phyloP scores from a whole-genome alignment of 2,797 vertebrate species.

The Anabacerthia variegaticeps region DNA sequence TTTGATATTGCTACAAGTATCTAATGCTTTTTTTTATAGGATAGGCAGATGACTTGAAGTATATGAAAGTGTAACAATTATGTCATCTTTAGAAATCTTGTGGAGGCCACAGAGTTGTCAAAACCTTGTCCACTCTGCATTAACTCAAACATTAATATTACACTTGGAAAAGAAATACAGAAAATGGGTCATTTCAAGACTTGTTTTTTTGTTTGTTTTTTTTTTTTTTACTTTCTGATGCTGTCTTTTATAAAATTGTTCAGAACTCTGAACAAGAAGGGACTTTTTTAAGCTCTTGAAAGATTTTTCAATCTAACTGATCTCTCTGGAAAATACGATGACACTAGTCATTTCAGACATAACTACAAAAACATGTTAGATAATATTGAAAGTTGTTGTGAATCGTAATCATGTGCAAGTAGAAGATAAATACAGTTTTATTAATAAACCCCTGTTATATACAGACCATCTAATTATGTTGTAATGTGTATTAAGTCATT shows the following conservation, averaged over 20 bases:
- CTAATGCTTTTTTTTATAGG: neutral
- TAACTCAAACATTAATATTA: neutral
- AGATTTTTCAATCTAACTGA: neutral
- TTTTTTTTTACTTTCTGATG: neutral
- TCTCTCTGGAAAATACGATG: neutral
- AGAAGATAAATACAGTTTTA: neutral
- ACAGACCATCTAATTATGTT: neutral
- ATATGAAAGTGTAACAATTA: neutral
- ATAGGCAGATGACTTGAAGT: neutral
- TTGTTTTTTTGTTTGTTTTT: fast-evolving
- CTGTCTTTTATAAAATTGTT: neutral
- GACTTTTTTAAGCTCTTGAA: neutral
- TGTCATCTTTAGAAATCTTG: neutral
- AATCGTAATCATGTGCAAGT: neutral
- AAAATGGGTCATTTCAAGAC: neutral
- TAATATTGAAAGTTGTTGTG: neutral
- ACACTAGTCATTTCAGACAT: neutral
- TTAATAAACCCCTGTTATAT: neutral
- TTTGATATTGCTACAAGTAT: neutral
- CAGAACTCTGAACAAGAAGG: neutral
- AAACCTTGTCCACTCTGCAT: neutral
- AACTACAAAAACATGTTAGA: neutral
- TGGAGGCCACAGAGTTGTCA: neutral
- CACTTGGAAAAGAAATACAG: neutral
- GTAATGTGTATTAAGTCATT: neutral